A percentile compares a stretch with the other conserved stretches of the same genome.
Evolutionary conservation across 1,140 invertebrate species (phyloP).

Genomic region (Whitmania pigra): DNA sequence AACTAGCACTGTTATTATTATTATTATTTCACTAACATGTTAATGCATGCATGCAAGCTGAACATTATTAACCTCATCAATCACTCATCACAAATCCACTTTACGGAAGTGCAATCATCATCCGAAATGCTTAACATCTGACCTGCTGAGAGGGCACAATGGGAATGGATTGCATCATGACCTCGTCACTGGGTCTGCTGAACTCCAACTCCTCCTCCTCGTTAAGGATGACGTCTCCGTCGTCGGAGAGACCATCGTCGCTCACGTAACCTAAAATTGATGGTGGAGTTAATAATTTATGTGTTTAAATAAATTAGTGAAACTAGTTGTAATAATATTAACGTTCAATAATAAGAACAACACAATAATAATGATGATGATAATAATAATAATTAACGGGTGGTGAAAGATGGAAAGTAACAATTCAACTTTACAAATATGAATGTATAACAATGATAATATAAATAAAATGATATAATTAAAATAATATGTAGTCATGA

Average conservation of each 20-base stretch:
- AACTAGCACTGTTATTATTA: too few relatives aligned
- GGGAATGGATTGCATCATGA: conserved; percentile 9
- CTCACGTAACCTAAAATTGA: neutral
- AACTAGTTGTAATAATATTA: too few relatives aligned
- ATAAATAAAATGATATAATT: too few relatives aligned
- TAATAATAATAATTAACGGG: too few relatives aligned
- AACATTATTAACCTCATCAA: neutral
- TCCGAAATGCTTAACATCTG: neutral
- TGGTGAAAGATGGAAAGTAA: too few relatives aligned
- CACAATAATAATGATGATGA: too few relatives aligned
- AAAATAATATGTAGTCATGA: too few relatives aligned
- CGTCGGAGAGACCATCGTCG: neutral
- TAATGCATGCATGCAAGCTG: neutral
- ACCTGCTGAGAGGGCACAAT: neutral
- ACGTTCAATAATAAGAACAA: too few relatives aligned
- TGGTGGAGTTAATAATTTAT: neutral
- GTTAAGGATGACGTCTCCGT: neutral
- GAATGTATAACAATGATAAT: too few relatives aligned
- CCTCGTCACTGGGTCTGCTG: neutral
- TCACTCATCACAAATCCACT: neutral
- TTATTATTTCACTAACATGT: too few relatives aligned
- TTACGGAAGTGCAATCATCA: neutral
- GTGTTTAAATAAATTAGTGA: too few relatives aligned
- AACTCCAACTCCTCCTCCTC: conserved; percentile 8
- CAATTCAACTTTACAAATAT: too few relatives aligned